Evolutionary conservation across 2,888 invertebrate species (phyloP).

Genomic region (Muschampia plurimacula): DNA sequence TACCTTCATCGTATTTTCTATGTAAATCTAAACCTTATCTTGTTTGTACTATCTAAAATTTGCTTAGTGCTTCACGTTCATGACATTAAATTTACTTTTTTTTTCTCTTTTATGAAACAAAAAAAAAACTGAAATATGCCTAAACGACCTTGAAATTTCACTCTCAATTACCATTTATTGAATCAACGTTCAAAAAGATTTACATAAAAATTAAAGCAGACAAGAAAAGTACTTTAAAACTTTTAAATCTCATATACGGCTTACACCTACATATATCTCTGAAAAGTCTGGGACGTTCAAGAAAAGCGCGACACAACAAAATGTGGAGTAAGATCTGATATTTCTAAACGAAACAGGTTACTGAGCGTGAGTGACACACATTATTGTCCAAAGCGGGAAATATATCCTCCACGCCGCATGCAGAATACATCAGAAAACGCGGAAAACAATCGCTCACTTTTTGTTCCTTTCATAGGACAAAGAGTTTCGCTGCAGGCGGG

Average conservation of each 20-base stretch:
- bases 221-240: not conserved
- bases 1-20: too few relatives aligned
- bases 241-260: too few relatives aligned
- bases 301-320: slow-evolving; percentile 19
- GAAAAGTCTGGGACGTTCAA: slow-evolving; percentile 14
- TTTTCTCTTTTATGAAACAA: too few relatives aligned
- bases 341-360: slow-evolving; percentile 24
- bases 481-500: slow-evolving; percentile 69
- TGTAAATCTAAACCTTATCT: too few relatives aligned
- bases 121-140: too few relatives aligned
- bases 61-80: too few relatives aligned
- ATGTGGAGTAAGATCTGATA: slow-evolving; percentile 24
- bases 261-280: not conserved
- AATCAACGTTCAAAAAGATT: too few relatives aligned
- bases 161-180: too few relatives aligned
- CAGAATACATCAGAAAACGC: slow-evolving; percentile 58
- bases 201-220: not conserved
- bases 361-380: slow-evolving; percentile 35
- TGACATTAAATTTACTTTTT: too few relatives aligned
- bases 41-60: too few relatives aligned
- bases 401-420: slow-evolving; percentile 34
- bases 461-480: slow-evolving; percentile 69
- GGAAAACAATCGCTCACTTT: slow-evolving; percentile 74
- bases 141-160: too few relatives aligned
- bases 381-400: slow-evolving; percentile 39